Evolutionary conservation across 2,797 vertebrate genomes (phyloP), one percentile per base, ranked within the genome.

Genomic region (Pteropus rufus): DNA sequence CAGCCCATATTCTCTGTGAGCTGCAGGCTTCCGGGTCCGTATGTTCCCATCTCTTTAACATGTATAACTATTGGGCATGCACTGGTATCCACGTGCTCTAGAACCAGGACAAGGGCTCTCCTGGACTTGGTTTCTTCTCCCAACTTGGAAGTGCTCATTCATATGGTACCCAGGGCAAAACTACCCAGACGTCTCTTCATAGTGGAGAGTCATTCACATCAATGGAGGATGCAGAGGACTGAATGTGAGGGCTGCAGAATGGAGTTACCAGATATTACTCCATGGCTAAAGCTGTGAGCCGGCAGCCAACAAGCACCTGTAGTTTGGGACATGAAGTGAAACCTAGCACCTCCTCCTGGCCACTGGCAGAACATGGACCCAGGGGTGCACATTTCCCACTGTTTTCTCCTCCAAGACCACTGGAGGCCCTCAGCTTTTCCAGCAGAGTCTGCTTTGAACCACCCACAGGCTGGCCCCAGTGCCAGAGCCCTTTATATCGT

Each of bases 71-170:
- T 44, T 19, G 34, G 36, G 7, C 80, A 3, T 58, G 36, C 36
- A 56, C 11, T 10, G 0, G 0, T 24, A 36, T 21, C 70, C 29
- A 21, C 0, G 2, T 24, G 19, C 10, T 31, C 31, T 14, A 69
- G 31, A 36, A 62, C 14, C 24, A 62, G 39, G 54, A 24, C 76
- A 36, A 0, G 34, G 58, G 56, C 36, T 89, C 46, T 49, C 12
- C 16, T 15, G 8, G 52, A 58, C 19, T 26, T 58, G 23, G 26
- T 19, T 79, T 65, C 34, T 12, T 54, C 56, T 84, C 23, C 36
- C 62, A 36, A 4, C 39, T 19, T 8, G 44, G 52, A 80, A 89
- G 18, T 18, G 18, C 21, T 79, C 26, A 16, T 24, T 79, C 39
- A 67, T 0, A 9, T 24, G 29, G 23, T 34, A 5, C 3, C 3